A percentile compares a stretch with the other conserved stretches of the same genome.
phyloP scores from a whole-genome alignment of 2,113 vertebrate genomes.

The Gymnobelideus leadbeateri region DNA sequence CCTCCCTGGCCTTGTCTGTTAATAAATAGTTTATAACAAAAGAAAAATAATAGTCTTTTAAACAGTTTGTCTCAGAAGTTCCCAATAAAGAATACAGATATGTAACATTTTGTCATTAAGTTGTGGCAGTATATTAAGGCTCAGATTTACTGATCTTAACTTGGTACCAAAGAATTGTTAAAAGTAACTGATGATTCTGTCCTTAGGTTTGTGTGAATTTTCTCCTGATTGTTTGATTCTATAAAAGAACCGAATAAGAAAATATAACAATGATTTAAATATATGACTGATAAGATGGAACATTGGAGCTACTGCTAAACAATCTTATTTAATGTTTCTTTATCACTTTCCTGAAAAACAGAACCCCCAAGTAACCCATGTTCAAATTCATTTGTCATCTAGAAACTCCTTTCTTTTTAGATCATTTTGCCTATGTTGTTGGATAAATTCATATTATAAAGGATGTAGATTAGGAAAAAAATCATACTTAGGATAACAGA shows the following conservation, averaged over 20 bases:
- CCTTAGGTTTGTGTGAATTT: constrained; percentile 41
- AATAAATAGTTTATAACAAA: too few relatives aligned
- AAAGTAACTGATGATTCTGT: constrained; percentile 44
- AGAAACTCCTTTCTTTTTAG: not conserved
- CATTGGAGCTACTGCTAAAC: not conserved
- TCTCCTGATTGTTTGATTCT: constrained; percentile 15
- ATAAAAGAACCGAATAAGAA: not conserved
- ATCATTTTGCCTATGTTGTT: not conserved
- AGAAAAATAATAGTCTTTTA: not conserved
- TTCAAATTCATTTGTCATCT: not conserved
- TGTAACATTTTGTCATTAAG: constrained; percentile 54
- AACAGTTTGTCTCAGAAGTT: constrained; percentile 54
- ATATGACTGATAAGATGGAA: not conserved
- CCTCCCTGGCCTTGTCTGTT: too few relatives aligned
- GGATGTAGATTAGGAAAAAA: not conserved
- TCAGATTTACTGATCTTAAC: constrained; percentile 57
- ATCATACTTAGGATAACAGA: not conserved
- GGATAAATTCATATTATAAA: not conserved
- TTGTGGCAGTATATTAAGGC: constrained; percentile 53
- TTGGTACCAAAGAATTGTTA: constrained; percentile 69
- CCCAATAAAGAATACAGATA: constrained; percentile 40
- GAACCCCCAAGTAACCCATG: not conserved
- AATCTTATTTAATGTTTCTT: not conserved
- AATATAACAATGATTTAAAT: not conserved
- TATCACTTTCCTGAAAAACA: not conserved